Evolutionary conservation across 2,797 vertebrate genomes (phyloP).

Genomic region (Gila robusta): DNA sequence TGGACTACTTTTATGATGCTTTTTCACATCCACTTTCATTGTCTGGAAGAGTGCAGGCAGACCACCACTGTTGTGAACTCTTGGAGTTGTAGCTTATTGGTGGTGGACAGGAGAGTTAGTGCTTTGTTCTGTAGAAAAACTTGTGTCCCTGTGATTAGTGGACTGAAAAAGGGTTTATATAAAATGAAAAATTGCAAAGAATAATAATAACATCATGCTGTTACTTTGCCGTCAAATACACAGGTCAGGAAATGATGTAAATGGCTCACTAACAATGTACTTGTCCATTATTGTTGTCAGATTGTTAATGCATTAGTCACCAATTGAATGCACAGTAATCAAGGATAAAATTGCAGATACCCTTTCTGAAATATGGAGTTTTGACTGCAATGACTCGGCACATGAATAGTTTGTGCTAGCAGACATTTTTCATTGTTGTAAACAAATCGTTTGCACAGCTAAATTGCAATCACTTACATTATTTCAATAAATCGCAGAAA

Average conservation of each 20-base stretch:
- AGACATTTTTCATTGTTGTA: neutral
- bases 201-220: slow-evolving; percentile 1
- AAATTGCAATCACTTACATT: slow-evolving; percentile 13
- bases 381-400: neutral
- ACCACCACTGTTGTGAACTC: neutral
- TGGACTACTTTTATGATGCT: neutral
- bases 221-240: neutral
- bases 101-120: neutral
- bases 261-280: slow-evolving; percentile 7
- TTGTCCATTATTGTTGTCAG: neutral
- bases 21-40: no score
- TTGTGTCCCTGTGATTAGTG: neutral
- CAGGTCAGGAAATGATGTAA: slow-evolving; percentile 10
- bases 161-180: slow-evolving; percentile 2
- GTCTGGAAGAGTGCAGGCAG: no score
- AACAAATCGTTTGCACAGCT: slow-evolving; percentile 9
- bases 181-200: slow-evolving; percentile 20
- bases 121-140: neutral
- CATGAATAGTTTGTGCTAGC: neutral
- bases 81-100: neutral
- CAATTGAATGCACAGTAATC: slow-evolving; percentile 18
- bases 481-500: neutral
- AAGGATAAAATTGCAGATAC: slow-evolving; percentile 15
- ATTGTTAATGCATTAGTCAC: slow-evolving; percentile 39
- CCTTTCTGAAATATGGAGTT: slow-evolving; percentile 36